A percentile compares a stretch with the other conserved stretches of the same genome.
These are phyloP conservation scores for Drymonia ruficornis DNA, from an alignment of 2,888 invertebrate species.

Conservation along the genomic window DNA sequence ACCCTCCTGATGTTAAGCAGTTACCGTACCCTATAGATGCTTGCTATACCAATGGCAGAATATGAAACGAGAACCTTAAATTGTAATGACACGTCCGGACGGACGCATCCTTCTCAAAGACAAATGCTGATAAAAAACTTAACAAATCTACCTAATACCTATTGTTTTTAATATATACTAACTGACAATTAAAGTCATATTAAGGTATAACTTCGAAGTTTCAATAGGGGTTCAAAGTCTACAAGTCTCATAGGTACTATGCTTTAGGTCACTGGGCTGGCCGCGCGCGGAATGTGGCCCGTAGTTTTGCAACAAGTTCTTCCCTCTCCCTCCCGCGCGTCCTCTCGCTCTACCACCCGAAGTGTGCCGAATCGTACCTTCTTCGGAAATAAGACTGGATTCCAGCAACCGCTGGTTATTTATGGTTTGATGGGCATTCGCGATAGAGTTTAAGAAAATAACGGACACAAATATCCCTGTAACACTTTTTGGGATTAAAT, in stretches of 20 bases:
- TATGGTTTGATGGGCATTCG: conserved; percentile 36
- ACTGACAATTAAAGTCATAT: too few species aligned
- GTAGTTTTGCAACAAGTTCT: conserved; percentile 80
- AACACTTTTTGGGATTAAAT: conserved; percentile 17
- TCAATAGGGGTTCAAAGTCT: conserved; percentile 12
- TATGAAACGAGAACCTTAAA: too few species aligned
- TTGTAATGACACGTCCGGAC: too few species aligned
- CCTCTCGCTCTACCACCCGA: conserved; percentile 47
- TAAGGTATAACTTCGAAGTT: too few species aligned
- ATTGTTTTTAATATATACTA: too few species aligned
- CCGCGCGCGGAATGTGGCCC: conserved; percentile 70
- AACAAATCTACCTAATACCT: too few species aligned
- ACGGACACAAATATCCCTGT: conserved; percentile 23
- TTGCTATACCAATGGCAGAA: too few species aligned
- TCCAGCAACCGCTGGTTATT: conserved; percentile 52
- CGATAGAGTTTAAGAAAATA: conserved; percentile 33
- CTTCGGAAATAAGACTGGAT: conserved; percentile 67
- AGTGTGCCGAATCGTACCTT: conserved; percentile 45
- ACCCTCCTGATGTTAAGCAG: too few species aligned
- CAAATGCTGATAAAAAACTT: too few species aligned
- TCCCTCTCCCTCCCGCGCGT: conserved; percentile 48
- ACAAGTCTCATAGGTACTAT: conserved; percentile 39
- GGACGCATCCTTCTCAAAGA: too few species aligned
- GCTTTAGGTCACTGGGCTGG: conserved; percentile 82
- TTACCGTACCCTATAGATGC: too few species aligned